Conservation (phyloP, 1,140 invertebrate genomes). For the Acyrthosiphon pisum region DNA sequence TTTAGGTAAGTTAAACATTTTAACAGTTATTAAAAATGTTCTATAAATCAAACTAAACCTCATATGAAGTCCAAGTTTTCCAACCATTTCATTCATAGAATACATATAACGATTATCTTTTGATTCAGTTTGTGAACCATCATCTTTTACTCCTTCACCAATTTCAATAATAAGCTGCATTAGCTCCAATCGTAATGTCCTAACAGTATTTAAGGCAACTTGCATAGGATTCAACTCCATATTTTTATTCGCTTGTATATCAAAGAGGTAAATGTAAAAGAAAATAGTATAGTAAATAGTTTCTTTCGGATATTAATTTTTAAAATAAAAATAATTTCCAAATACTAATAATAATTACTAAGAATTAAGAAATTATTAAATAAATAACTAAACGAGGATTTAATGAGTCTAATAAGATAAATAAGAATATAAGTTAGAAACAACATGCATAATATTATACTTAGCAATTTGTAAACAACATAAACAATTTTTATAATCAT, state of each 20-base stretch:
- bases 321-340: neutral
- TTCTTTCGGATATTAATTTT: neutral
- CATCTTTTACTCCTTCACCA: slow-evolving; percentile 75
- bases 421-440: no score
- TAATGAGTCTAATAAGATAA: no score
- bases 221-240: slow-evolving; percentile 58
- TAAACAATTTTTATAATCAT: no score
- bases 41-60: slow-evolving; percentile 25
- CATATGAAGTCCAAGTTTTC: slow-evolving; percentile 53
- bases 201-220: slow-evolving; percentile 56
- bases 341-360: no score
- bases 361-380: no score
- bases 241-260: neutral
- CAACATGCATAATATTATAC: no score
- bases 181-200: slow-evolving; percentile 58
- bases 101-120: slow-evolving; percentile 63
- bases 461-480: no score
- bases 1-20: neutral
- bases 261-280: neutral
- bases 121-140: slow-evolving; percentile 79
- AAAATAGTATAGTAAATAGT: neutral
- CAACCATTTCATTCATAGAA: slow-evolving; percentile 52
- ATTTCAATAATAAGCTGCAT: slow-evolving; percentile 72
- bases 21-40: neutral
- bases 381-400: no score